Percentiles rank a stretch among this genome's conserved stretches.
phyloP scores from a whole-genome alignment of 2,113 vertebrate species.

The Brachirus orientalis region DNA sequence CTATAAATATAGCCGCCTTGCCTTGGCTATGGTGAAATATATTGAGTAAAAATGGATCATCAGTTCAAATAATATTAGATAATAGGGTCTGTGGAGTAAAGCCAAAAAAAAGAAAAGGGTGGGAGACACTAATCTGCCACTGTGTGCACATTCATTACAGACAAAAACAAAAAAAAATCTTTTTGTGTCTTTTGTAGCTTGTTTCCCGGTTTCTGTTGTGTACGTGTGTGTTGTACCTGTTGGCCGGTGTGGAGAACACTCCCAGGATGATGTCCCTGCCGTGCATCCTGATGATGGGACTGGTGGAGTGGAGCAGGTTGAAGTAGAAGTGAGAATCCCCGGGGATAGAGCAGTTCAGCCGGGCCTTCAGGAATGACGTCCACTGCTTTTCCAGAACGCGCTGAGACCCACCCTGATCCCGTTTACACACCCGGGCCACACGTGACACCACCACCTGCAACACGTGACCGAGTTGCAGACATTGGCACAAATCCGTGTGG shows the following conservation, averaged over 20 bases:
- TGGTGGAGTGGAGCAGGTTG: slow-evolving; percentile 95
- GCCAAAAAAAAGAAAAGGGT: too few relatives aligned
- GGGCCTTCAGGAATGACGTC: slow-evolving; percentile 96
- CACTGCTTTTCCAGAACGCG: slow-evolving; percentile 97
- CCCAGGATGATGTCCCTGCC: slow-evolving; percentile 91
- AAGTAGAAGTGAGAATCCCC: slow-evolving; percentile 98
- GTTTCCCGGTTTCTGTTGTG: neutral
- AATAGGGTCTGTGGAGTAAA: too few relatives aligned
- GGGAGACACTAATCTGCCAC: too few relatives aligned
- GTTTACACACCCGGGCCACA: slow-evolving; percentile 94
- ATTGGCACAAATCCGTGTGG: neutral
- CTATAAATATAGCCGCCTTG: too few relatives aligned
- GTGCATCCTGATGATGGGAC: slow-evolving; percentile 88
- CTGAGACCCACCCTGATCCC: slow-evolving; percentile 92
- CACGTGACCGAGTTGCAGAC: neutral
- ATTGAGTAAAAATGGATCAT: too few relatives aligned
- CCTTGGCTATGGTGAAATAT: too few relatives aligned
- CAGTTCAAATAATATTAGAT: too few relatives aligned
- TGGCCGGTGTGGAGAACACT: slow-evolving; percentile 93
- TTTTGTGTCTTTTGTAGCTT: too few relatives aligned
- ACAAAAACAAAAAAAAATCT: too few relatives aligned
- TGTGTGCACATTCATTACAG: too few relatives aligned
- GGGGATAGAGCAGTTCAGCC: slow-evolving; percentile 95
- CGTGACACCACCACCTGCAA: slow-evolving; percentile 91
- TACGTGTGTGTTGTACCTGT: slow-evolving; percentile 84